Percentiles rank a stretch among this genome's conserved stretches.
These are phyloP conservation scores for Sebastes goodei DNA, from an alignment of 2,797 vertebrate species.

Conservation along the genomic window DNA sequence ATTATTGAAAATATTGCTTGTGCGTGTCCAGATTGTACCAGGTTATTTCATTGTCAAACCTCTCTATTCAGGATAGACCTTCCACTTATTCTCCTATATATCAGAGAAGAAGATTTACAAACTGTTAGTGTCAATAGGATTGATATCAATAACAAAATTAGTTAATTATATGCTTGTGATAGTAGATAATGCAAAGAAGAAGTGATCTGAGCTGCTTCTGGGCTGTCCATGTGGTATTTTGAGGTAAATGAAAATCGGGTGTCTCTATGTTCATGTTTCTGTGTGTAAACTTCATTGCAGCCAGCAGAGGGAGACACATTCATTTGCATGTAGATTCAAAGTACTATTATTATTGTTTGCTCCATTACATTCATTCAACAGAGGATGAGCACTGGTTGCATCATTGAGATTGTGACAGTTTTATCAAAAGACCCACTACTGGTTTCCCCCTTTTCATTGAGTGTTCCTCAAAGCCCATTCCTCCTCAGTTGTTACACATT, in stretches of 20 bases:
- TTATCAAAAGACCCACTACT: not conserved
- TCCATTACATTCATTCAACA: not conserved
- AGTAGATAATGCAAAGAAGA: not conserved
- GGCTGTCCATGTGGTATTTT: not conserved
- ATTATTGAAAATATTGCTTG: not conserved
- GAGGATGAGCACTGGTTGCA: not conserved
- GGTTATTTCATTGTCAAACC: not conserved
- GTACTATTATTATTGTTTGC: not conserved
- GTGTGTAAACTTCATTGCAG: not conserved
- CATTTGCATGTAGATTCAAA: not conserved
- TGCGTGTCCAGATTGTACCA: not conserved
- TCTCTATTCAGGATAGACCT: not conserved
- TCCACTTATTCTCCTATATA: not conserved
- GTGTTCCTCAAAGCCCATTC: not conserved
- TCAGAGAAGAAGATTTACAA: not conserved
- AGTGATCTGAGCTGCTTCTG: not conserved
- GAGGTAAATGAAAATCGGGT: not conserved
- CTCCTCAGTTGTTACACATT: not conserved
- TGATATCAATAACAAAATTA: not conserved
- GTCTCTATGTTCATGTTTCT: not conserved
- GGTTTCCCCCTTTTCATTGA: not conserved
- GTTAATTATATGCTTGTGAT: not conserved
- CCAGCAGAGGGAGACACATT: constrained; percentile 72
- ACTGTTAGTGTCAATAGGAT: not conserved
- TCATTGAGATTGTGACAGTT: not conserved